phyloP scores from a whole-genome alignment of 2,113 vertebrate genomes.

The Sinocyclocheilus maitianheensis region DNA sequence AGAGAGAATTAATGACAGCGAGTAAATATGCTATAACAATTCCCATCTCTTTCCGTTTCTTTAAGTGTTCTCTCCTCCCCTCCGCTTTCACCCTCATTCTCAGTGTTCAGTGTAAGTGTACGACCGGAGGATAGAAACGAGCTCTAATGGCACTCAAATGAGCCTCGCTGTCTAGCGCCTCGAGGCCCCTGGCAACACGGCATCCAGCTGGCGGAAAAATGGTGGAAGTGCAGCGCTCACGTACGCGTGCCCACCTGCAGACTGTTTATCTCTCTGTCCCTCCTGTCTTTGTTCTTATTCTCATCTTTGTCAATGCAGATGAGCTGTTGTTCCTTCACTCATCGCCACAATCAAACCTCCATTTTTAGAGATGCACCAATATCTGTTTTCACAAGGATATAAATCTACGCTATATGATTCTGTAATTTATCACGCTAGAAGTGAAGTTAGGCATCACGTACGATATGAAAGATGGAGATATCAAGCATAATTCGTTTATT shows the following conservation, averaged over 20 bases:
- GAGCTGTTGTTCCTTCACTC: not conserved
- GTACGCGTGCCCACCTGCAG: not conserved
- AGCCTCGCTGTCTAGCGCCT: constrained; percentile 21
- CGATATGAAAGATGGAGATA: not conserved
- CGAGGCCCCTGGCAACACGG: not conserved
- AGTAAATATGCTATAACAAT: constrained; percentile 27
- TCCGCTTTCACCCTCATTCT: not conserved
- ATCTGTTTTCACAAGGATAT: not conserved
- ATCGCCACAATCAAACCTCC: not conserved
- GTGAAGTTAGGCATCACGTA: not conserved
- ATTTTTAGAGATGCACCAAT: not conserved
- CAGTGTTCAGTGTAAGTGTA: constrained; percentile 26
- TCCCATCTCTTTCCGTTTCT: not conserved
- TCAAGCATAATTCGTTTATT: not conserved
- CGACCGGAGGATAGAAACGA: not conserved
- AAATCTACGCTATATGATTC: not conserved
- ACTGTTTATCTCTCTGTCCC: not conserved
- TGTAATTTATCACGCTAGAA: not conserved
- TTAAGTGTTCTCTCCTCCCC: constrained; percentile 8
- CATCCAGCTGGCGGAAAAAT: constrained; percentile 30
- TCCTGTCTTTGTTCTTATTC: not conserved
- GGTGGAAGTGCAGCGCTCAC: not conserved
- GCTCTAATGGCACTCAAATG: constrained; percentile 46
- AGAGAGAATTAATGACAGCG: constrained; percentile 34
- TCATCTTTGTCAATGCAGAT: not conserved